These are phyloP conservation scores for Cataglyphis rosenhaueri DNA, from an alignment of 2,888 invertebrate species.

Conservation along the genomic window DNA sequence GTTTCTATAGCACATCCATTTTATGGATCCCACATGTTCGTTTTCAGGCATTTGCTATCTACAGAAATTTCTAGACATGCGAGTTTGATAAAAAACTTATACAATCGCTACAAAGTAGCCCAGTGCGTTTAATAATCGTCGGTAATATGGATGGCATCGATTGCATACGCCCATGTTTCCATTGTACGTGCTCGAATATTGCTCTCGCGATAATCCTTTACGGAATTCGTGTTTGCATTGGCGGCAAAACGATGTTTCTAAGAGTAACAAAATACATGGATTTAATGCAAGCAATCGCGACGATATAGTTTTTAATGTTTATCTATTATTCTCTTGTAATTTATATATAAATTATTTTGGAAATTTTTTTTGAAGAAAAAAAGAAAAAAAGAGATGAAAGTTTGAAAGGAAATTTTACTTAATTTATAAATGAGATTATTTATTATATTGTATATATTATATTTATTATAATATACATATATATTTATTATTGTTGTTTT, in stretches of 20 bases:
- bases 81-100: conserved; percentile 6
- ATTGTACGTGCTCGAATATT: conserved; percentile 39
- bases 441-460: not conserved
- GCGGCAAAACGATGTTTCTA: conserved; percentile 23
- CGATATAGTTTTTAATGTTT: not conserved
- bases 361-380: not conserved
- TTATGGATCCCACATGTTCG: not conserved
- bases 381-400: not conserved
- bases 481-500: not conserved
- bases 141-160: conserved; percentile 40
- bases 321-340: not conserved
- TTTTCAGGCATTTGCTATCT: conserved; percentile 19
- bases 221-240: conserved; percentile 59
- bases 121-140: conserved; percentile 31
- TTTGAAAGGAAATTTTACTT: not conserved
- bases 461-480: no score
- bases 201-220: conserved; percentile 51
- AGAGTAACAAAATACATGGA: not conserved
- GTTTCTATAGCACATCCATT: not conserved
- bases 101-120: conserved; percentile 24
- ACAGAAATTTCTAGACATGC: conserved; percentile 13
- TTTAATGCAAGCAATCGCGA: not conserved
- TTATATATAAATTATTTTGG: not conserved
- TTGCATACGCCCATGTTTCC: conserved; percentile 44
- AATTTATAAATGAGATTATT: not conserved